Evolutionary conservation across 1,140 invertebrate species (phyloP).

Genomic region (Heliothis virescens): DNA sequence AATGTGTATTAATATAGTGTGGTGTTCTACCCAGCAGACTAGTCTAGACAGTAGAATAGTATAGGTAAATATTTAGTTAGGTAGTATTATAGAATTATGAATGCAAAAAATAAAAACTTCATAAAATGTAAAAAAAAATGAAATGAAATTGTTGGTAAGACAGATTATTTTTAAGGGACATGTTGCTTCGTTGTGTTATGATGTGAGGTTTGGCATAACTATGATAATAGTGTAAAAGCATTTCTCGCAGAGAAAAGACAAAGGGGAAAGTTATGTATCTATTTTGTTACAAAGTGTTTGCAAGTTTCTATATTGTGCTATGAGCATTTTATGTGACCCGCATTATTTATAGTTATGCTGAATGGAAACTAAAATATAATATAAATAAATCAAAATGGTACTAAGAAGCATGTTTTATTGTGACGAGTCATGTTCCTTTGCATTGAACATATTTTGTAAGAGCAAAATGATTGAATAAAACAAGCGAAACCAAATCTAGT

Average conservation of each 20-base stretch:
- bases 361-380: conserved; percentile 86
- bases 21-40: conserved; percentile 86
- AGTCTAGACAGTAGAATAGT: conserved; percentile 86
- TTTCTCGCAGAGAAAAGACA: conserved; percentile 83
- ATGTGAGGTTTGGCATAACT: conserved; percentile 86
- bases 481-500: conserved; percentile 83
- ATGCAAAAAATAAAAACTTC: conserved; percentile 83
- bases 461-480: conserved; percentile 87
- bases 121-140: conserved; percentile 86
- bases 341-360: conserved; percentile 87
- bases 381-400: conserved; percentile 86
- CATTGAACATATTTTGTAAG: conserved; percentile 87
- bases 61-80: conserved; percentile 85
- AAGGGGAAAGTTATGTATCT: conserved; percentile 86
- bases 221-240: conserved; percentile 84
- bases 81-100: conserved; percentile 83
- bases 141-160: conserved; percentile 86
- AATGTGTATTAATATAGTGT: conserved; percentile 86
- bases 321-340: conserved; percentile 86
- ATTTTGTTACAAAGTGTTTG: conserved; percentile 87
- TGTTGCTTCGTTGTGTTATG: conserved; percentile 86
- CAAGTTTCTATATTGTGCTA: conserved; percentile 87
- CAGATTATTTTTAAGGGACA: conserved; percentile 87
- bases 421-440: conserved; percentile 87
- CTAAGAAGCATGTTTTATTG: conserved; percentile 87